Evolutionary conservation across 2,113 vertebrate species (phyloP).

Genomic region (Castor canadensis): DNA sequence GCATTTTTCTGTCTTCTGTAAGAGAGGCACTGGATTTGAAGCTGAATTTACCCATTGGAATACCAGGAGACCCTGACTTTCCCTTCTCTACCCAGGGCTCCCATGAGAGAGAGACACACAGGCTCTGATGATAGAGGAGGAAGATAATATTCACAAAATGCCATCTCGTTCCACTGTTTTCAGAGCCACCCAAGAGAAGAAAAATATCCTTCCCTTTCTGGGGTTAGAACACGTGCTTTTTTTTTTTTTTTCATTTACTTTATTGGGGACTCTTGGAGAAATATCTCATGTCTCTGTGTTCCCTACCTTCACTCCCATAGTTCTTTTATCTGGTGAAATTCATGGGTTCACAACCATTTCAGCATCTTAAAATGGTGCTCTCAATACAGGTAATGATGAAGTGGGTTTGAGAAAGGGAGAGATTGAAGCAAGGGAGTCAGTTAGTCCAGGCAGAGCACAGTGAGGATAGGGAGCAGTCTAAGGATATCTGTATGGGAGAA

Average conservation of each 20-base stretch:
- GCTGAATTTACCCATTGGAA: not conserved
- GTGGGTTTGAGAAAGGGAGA: not conserved
- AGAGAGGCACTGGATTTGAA: not conserved
- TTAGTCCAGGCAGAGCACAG: not conserved
- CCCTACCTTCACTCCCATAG: not conserved
- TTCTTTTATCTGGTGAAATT: not conserved
- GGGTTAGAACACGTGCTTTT: accelerated
- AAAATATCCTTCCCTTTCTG: not conserved
- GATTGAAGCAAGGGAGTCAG: not conserved
- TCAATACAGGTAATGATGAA: not conserved
- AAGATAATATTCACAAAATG: not conserved
- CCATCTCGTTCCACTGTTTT: not conserved
- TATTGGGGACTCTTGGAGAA: not conserved
- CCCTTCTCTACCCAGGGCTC: not conserved
- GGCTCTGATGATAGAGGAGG: not conserved
- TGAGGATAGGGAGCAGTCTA: not conserved
- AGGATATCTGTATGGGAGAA: not conserved
- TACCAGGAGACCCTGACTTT: not conserved
- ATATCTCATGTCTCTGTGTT: not conserved
- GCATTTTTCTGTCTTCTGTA: not conserved
- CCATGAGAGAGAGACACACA: not conserved
- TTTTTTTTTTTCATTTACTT: not conserved
- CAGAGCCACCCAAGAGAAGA: not conserved
- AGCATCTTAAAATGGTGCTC: not conserved
- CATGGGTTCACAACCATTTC: not conserved